Evolutionary conservation across 2,888 invertebrate species (phyloP), one percentile per base, ranked within the genome.

Genomic region (Aquatica leii): DNA sequence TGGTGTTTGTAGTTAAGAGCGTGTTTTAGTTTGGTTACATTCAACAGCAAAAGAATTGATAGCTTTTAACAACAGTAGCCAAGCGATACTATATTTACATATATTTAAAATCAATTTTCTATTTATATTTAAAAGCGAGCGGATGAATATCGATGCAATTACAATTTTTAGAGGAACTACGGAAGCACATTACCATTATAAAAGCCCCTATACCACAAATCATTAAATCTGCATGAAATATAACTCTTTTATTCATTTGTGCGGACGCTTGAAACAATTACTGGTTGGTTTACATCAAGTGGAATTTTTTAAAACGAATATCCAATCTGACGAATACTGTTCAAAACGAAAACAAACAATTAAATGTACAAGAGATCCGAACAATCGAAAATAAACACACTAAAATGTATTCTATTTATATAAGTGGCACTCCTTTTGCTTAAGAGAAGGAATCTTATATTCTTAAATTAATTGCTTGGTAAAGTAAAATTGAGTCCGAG

Each of bases 201-300:
- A 67, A 67, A 63, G 65, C 24, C 56, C 18, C 51, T 20, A 35
- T 50, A 66, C 60, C 66, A 62, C 66, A 66, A 66, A 66, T 66
- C 66, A 66, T 66, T 66, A 66, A 66, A 63, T 62, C 58, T 62
- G 62, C 57, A 62, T 66, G 62, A 66, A 62, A 66, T 66, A 65
- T 65, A 56, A 57, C 60, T 57, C 57, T 61, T 65, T 66, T 62
- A 66, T 66, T 62, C 66, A 59, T 66, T 66, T 54, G 55, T 53
- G 59, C 50, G 66, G 59, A 58, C 59, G 59, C 56, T 66, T 24
- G 58, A 59, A 66, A 66, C 62, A 66, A 66, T 66, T 66, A 63
- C 66, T 51, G 60, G 62, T 66, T 56, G 62, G 37, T 63, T 63
- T 66, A 57, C 59, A 62, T 66, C 62, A 60, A 62, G 59, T 63